Conservation (phyloP, 1,140 invertebrate species). For the Diuraphis noxia region DNA sequence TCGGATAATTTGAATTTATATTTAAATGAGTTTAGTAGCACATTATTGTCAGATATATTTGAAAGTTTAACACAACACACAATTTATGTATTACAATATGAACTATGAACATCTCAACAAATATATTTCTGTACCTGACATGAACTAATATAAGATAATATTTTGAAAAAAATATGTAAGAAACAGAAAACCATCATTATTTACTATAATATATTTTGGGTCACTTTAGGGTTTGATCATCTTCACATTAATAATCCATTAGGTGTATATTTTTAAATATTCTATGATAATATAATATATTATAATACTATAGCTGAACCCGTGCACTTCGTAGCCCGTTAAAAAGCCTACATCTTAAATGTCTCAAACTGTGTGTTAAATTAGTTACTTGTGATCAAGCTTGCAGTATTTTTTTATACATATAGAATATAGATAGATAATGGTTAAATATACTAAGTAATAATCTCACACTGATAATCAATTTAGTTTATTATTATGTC, state of each 20-base stretch:
- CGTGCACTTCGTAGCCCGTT: too few relatives aligned
- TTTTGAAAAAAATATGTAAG: slow-evolving; percentile 6
- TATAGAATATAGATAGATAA: too few relatives aligned
- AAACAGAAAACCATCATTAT: neutral
- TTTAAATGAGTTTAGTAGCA: neutral
- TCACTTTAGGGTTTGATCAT: neutral
- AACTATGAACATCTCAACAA: neutral
- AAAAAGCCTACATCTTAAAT: too few relatives aligned
- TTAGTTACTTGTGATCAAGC: too few relatives aligned
- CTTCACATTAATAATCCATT: neutral
- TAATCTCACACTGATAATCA: too few relatives aligned
- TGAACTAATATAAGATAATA: neutral
- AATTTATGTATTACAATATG: neutral
- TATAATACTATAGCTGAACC: too few relatives aligned
- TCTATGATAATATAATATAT: too few relatives aligned
- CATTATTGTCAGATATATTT: neutral
- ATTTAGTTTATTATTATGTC: too few relatives aligned
- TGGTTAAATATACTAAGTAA: too few relatives aligned
- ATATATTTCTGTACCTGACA: neutral
- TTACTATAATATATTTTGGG: neutral
- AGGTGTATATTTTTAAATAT: neutral
- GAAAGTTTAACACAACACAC: neutral
- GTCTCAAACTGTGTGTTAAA: too few relatives aligned
- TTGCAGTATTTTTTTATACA: too few relatives aligned
- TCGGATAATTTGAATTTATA: neutral